Conservation (phyloP, 2,113 vertebrate species). For the Pterocles orientalis region DNA sequence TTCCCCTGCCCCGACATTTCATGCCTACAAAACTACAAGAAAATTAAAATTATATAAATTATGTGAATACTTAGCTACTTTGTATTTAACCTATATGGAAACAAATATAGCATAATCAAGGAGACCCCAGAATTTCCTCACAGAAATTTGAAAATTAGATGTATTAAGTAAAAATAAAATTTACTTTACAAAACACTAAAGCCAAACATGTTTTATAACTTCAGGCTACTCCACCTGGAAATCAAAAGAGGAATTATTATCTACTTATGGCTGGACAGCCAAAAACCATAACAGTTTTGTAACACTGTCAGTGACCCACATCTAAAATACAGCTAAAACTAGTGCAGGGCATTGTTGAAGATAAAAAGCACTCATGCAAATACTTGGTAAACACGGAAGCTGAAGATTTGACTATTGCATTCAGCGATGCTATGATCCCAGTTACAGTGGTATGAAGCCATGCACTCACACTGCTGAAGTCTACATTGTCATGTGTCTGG, state of each 20-base stretch:
- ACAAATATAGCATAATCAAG: neutral
- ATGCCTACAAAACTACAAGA: neutral
- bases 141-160: neutral
- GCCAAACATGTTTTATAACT: neutral
- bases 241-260: neutral
- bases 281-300: neutral
- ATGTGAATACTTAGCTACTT: neutral
- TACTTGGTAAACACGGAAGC: neutral
- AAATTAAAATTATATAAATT: neutral
- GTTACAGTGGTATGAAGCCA: neutral
- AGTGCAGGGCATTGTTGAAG: neutral
- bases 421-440: neutral
- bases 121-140: neutral
- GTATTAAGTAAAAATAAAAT: neutral
- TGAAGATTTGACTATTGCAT: neutral
- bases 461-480: neutral
- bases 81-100: neutral
- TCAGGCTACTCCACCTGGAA: neutral
- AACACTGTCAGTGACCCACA: fast-evolving
- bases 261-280: neutral
- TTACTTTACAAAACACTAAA: neutral
- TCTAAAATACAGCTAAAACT: neutral
- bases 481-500: fast-evolving
- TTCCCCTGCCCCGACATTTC: neutral
- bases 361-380: neutral